Evolutionary conservation across 2,888 invertebrate species (phyloP), one percentile per base, ranked within the genome.

Genomic region (Caenorhabditis macrosperma): DNA sequence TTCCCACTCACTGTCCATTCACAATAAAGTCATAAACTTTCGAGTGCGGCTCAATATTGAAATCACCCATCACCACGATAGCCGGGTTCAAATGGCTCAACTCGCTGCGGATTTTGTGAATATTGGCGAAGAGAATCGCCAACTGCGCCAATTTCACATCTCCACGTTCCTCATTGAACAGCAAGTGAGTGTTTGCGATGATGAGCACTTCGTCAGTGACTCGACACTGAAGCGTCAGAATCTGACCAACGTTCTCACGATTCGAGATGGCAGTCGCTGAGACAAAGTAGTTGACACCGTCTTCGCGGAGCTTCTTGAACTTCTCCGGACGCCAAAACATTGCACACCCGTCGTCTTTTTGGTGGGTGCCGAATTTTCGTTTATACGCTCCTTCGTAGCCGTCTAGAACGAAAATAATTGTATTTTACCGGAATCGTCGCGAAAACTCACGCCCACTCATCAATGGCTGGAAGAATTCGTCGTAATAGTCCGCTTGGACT

Each of bases 101-200:
- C 15, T 66, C 54, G 9, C 6, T 20, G 2, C 33, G n/a, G 46
- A 66, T 60, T 86, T 94, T 93, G 84, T 96, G 95, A 4, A 99
- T 92, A 91, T 96, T 95, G 0, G 95, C 94, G 12, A 99, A 92
- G 9, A 99, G 92, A 38, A 95, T 91, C 88, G 95, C 94, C 44
- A 94, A 92, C 92, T 99, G 98, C 0, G 95, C 96, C 33, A 97
- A 92, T 85, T 96, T 94, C 0, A 97, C 94, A 91, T 98, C 97
- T 22, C 95, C 94, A 44, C 98, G 93, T 84, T 92, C 94, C 0
- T 95, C 96, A 92, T 98, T 98, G 91, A 95, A 99, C 10, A 98
- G 92, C 54, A 99, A 92, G 91, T 99, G 99, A 0, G 98, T 98
- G 12, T 96, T 98, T 3, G 95, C 95, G 0, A 98, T 93, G 61